A percentile compares a stretch with the other conserved stretches of the same genome.
Conservation (phyloP, 2,888 invertebrate species). For the Mimachlamys varia region DNA sequence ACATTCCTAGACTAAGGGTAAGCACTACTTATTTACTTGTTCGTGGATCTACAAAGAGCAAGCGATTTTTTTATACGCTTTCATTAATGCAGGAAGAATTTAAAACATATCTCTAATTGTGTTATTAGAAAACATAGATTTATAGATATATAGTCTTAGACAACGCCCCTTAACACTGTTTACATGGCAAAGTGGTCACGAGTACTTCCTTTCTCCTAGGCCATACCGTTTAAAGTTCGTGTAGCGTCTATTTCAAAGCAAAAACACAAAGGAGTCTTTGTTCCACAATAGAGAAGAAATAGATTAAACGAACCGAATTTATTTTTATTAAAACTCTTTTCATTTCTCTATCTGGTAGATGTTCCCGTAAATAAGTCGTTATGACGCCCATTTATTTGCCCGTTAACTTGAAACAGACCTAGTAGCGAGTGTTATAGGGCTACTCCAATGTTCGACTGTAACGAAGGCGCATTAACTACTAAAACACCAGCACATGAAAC, state of each 20-base stretch:
- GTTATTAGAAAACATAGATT: background rate
- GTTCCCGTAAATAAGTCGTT: background rate
- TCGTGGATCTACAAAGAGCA: background rate
- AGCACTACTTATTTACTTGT: too few relatives aligned
- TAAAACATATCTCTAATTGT: background rate
- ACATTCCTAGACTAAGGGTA: too few relatives aligned
- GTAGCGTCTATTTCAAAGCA: background rate
- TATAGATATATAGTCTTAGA: too few relatives aligned
- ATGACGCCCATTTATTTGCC: background rate
- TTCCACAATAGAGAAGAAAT: background rate
- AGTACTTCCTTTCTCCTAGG: background rate
- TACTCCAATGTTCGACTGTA: background rate
- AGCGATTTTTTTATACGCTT: background rate
- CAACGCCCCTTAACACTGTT: too few relatives aligned
- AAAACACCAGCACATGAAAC: background rate
- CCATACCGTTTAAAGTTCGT: background rate
- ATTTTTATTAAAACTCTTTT: background rate
- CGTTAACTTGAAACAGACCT: background rate
- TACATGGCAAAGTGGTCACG: background rate
- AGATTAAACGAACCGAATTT: conserved; percentile 2
- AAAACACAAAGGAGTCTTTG: conserved; percentile 8
- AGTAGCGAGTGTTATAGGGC: background rate
- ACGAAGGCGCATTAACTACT: background rate
- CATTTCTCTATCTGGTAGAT: conserved; percentile 21
- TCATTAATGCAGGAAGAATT: background rate